phyloP scores from a whole-genome alignment of 2,888 invertebrate species.

The Blastobasis lacticolella region DNA sequence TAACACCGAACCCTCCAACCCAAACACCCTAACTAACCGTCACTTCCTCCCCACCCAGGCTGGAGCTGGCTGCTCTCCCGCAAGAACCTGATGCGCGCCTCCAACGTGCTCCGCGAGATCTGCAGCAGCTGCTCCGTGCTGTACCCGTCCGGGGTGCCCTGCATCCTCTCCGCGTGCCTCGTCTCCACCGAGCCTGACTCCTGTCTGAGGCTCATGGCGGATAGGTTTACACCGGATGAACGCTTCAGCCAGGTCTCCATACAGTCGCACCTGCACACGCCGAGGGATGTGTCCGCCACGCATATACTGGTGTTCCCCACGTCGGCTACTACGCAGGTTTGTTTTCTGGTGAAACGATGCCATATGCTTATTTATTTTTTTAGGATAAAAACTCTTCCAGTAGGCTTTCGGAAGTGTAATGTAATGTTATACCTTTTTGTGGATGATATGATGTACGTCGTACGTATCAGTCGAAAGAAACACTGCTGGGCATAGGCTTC shows the following conservation, averaged over 20 bases:
- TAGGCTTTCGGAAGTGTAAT: no score
- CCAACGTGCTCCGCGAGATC: conserved; percentile 90
- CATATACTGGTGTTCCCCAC: conserved; percentile 99
- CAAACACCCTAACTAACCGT: no score
- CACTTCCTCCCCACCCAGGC: conserved; percentile 55
- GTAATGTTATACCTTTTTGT: no score
- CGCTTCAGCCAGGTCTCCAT: conserved; percentile 90
- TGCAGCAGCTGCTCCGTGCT: conserved; percentile 91
- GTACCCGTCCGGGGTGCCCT: conserved; percentile 88
- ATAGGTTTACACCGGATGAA: conserved; percentile 96
- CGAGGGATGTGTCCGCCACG: conserved; percentile 96
- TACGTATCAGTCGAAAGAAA: no score
- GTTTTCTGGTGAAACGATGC: not conserved
- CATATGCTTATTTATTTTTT: no score
- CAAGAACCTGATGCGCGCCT: conserved; percentile 90
- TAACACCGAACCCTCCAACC: no score
- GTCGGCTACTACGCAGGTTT: conserved; percentile 92
- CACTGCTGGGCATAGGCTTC: no score
- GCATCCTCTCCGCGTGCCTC: conserved; percentile 97
- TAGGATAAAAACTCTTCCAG: no score
- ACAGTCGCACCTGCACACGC: conserved; percentile 93
- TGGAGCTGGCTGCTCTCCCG: conserved; percentile 96
- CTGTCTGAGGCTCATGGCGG: conserved; percentile 91
- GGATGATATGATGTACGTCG: no score
- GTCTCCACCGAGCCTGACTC: conserved; percentile 95